Conservation (phyloP, 2,113 vertebrate species). For the Barnardius zonarius region DNA sequence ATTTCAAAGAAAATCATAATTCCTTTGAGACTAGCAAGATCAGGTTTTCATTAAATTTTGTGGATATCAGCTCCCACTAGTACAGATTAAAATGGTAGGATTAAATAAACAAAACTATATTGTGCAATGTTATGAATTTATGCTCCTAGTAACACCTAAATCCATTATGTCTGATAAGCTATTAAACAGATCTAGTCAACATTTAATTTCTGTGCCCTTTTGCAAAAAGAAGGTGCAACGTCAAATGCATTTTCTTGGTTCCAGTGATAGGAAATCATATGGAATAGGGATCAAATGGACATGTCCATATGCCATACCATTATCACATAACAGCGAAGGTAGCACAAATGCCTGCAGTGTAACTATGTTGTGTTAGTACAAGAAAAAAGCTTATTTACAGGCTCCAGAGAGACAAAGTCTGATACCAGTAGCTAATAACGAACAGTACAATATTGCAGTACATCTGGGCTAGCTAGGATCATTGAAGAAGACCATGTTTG, state of each 20-base stretch:
- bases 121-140: background rate
- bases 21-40: background rate
- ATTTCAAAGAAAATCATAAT: background rate
- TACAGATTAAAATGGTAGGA: background rate
- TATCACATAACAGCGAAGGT: background rate
- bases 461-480: background rate
- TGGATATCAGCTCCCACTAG: background rate
- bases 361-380: background rate
- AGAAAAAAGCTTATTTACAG: conserved; percentile 15
- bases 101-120: background rate
- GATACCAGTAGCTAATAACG: background rate
- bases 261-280: background rate
- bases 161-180: background rate
- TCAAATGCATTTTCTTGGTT: background rate
- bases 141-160: background rate
- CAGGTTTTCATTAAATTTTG: background rate
- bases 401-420: background rate
- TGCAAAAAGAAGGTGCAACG: background rate
- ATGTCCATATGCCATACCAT: background rate
- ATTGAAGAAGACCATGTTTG: background rate
- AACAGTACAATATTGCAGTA: background rate
- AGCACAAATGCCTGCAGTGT: background rate
- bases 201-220: background rate
- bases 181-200: background rate
- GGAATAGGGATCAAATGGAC: background rate